Base-by-base conservation (phyloP, 37 sponge, comb jelly and placozoan genomes). In the Chondrosia reniformis region DNA sequence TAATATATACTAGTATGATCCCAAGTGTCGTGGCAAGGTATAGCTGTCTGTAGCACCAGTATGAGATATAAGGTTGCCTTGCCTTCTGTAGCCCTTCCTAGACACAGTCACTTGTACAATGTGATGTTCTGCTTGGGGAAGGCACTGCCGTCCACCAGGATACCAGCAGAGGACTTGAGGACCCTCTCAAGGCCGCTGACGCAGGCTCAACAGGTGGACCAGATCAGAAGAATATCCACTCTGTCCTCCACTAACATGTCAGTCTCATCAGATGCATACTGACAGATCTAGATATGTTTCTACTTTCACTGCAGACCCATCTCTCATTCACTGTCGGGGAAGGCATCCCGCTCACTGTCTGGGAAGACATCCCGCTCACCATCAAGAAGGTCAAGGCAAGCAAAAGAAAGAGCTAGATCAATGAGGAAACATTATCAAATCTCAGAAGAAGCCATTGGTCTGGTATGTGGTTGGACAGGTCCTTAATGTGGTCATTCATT, bases 381-480 rank as follows among this genome's bases (percentile, higher is more conserved):
- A 0, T 80, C 84, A 27, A 69, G 89, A 33, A 44, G 86, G 62
- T 89, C 95, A 39, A 76, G 77, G 49, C 81, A 80, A n/a, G 90
- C 95, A 0, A 58, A 72, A 36, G 36, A 83, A 57, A 76, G 95
- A 30, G 95, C 66, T 17, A 77, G 85, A 12, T 79, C 49, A 74
- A 94, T 94, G 95, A 86, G 85, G 39, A 44, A 39, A 42, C 33
- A 33, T 19, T 92, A 85, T 57, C 78, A 40, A 38, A 76, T 66
- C 15, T n/a, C n/a, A n/a, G n/a, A n/a, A n/a, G n/a, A n/a, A n/a
- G n/a, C n/a, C n/a, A n/a, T n/a, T n/a, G n/a, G n/a, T n/a, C n/a
- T n/a, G n/a, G n/a, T n/a, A n/a, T n/a, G n/a, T n/a, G n/a, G n/a
- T n/a, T n/a, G n/a, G n/a, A n/a, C n/a, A n/a, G n/a, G n/a, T n/a